Conservation (phyloP, 1,140 invertebrate genomes). For the Drosophila sp. region DNA sequence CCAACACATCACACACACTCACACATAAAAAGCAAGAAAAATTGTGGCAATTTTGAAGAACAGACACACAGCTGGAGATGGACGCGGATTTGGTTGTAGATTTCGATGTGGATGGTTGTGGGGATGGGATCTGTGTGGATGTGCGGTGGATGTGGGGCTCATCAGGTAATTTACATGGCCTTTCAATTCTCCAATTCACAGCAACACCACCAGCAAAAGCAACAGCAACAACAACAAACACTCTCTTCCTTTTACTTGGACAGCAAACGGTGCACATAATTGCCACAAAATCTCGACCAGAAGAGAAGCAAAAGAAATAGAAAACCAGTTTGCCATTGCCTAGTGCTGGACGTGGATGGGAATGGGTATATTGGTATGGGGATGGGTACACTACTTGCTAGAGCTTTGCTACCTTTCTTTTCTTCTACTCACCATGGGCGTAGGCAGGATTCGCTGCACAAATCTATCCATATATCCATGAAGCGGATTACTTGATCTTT, state of each 20-base stretch:
- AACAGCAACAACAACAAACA: slow-evolving; percentile 50
- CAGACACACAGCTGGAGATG: slow-evolving; percentile 68
- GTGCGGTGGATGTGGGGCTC: slow-evolving; percentile 31
- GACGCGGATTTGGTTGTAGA: slow-evolving; percentile 20
- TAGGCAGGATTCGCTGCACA: not conserved
- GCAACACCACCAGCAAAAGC: slow-evolving; percentile 3
- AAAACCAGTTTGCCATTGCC: slow-evolving; percentile 43
- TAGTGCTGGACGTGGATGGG: slow-evolving; percentile 33
- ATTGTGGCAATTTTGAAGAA: slow-evolving; percentile 65
- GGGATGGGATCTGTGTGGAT: not conserved
- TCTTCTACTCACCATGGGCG: slow-evolving; percentile 25
- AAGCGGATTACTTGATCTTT: too few species aligned
- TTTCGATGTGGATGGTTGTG: not conserved
- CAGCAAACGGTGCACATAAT: slow-evolving; percentile 74
- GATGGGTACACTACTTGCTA: slow-evolving; percentile 34
- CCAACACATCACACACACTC: slow-evolving; percentile 39
- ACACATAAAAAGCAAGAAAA: slow-evolving; percentile 42
- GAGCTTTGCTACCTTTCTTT: slow-evolving; percentile 67
- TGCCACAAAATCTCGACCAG: slow-evolving; percentile 73
- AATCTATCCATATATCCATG: too few species aligned
- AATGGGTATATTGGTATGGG: slow-evolving; percentile 20
- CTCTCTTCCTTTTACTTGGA: slow-evolving; percentile 76
- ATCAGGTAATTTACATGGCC: slow-evolving; percentile 78
- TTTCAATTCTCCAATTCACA: slow-evolving; percentile 69
- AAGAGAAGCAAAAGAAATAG: slow-evolving; percentile 46